Evolutionary conservation across 2,888 invertebrate genomes (phyloP), one percentile per base, ranked within the genome.

Genomic region (Zygaena filipendulae): DNA sequence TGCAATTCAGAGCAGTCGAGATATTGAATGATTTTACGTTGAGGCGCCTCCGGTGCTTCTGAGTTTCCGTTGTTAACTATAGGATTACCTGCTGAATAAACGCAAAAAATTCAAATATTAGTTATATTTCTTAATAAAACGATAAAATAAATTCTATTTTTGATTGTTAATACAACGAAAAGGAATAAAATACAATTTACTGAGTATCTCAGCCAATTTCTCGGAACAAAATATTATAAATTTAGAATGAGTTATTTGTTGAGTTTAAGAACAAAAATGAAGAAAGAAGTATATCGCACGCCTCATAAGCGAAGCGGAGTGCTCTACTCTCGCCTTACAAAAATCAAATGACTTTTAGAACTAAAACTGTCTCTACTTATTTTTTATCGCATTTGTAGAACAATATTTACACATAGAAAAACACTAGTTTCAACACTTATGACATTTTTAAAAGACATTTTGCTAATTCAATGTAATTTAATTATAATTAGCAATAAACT

Each of bases 171-270:
- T 23, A 23, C 23, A 27, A 24, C 20, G 32, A 32, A 28, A 16
- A 28, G 25, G 28, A 13, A 28, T 32, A n/a, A n/a, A 32, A 20
- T 32, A 27, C 23, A 27, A 28, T 32, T 24, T 25, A 21, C 25
- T 32, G 28, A n/a, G n/a, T n/a, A n/a, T n/a, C n/a, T n/a, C n/a
- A n/a, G n/a, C n/a, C n/a, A n/a, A n/a, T n/a, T n/a, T 27, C 21
- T 27, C 21, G 27, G 27, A 21, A 27, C n/a, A 27, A 27, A 27
- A 21, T 27, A 27, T 27, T 13, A 27, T 27, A 21, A 27, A 21
- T 27, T 27, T 9, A 27, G 4, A 27, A 27, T 26, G 26, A 26
- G 26, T 26, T 26, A 19, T 19, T 26, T 26, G 20, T 26, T 19
- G 19, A 19, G 26, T 19, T 37, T 24, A 22, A 25, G n/a, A n/a